Conservation (phyloP, 2,888 invertebrate species). For the Parnassius smintheus region DNA sequence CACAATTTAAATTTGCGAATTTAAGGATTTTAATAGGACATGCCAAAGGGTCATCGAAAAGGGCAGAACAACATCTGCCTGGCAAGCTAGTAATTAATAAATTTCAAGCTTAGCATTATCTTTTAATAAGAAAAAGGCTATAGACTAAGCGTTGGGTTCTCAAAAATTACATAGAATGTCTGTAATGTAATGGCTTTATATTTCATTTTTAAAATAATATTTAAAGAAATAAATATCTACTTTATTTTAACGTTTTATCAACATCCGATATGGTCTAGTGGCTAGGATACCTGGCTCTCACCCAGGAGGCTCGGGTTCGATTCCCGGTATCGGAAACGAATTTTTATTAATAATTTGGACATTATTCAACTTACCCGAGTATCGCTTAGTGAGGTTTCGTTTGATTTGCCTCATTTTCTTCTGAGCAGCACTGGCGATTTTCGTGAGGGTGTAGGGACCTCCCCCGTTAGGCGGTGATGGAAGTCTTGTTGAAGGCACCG, state of each 20-base stretch:
- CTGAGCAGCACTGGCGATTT: constrained; percentile 83
- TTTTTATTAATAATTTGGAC: constrained; percentile 41
- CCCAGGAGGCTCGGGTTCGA: constrained; percentile 87
- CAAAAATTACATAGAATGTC: too few relatives aligned
- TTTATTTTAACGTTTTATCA: constrained; percentile 37
- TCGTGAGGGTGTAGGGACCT: constrained; percentile 84
- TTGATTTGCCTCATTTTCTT: constrained; percentile 84
- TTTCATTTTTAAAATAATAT: too few relatives aligned
- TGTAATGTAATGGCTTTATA: too few relatives aligned
- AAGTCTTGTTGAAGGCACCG: constrained; percentile 65
- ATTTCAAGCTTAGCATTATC: too few relatives aligned
- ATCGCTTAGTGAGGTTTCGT: constrained; percentile 83
- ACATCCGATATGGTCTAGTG: constrained; percentile 76
- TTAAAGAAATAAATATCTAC: not conserved
- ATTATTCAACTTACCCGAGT: constrained; percentile 55
- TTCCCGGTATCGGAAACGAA: constrained; percentile 81
- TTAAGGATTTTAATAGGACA: too few relatives aligned
- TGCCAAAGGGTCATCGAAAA: too few relatives aligned
- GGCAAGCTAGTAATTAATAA: too few relatives aligned
- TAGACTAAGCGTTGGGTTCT: too few relatives aligned
- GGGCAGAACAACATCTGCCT: too few relatives aligned
- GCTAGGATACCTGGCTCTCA: constrained; percentile 83
- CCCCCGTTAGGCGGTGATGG: constrained; percentile 83
- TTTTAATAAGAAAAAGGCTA: too few relatives aligned
- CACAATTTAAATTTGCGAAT: too few relatives aligned